These are phyloP conservation scores for Sebastes fasciatus DNA, from an alignment of 2,113 vertebrate genomes.

Conservation along the genomic window DNA sequence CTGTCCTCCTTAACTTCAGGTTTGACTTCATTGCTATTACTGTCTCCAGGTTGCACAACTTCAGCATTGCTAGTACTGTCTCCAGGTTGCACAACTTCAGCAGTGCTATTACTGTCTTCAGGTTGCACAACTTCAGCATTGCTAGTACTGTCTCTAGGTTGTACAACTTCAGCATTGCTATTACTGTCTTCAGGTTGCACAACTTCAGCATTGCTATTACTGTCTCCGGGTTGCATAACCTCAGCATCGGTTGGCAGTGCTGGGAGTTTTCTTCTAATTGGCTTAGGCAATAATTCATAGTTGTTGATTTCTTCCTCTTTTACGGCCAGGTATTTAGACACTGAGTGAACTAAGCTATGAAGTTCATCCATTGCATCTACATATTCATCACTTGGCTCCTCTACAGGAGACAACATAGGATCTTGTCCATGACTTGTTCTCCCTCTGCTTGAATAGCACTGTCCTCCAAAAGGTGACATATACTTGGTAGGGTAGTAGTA, in stretches of 20 bases:
- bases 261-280: conserved; percentile 76
- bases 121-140: neutral
- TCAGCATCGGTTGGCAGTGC: conserved; percentile 58
- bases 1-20: conserved; percentile 71
- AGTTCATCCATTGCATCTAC: conserved; percentile 91
- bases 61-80: neutral
- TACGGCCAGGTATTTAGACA: conserved; percentile 94
- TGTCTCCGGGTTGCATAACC: neutral
- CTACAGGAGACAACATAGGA: conserved; percentile 76
- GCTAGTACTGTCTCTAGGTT: neutral
- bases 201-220: neutral
- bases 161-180: neutral
- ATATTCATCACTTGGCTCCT: conserved; percentile 85
- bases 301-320: conserved; percentile 96
- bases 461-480: conserved; percentile 48
- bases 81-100: neutral
- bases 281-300: conserved; percentile 86
- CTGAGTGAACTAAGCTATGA: conserved; percentile 92
- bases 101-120: too few species aligned
- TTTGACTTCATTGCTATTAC: conserved; percentile 21
- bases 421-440: conserved; percentile 69
- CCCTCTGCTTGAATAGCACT: conserved; percentile 57
- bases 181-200: neutral
- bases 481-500: conserved; percentile 66
- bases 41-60: neutral